Conservation (phyloP, 37 sponge, comb jelly and placozoan species). For the Theonella swinhoei region DNA sequence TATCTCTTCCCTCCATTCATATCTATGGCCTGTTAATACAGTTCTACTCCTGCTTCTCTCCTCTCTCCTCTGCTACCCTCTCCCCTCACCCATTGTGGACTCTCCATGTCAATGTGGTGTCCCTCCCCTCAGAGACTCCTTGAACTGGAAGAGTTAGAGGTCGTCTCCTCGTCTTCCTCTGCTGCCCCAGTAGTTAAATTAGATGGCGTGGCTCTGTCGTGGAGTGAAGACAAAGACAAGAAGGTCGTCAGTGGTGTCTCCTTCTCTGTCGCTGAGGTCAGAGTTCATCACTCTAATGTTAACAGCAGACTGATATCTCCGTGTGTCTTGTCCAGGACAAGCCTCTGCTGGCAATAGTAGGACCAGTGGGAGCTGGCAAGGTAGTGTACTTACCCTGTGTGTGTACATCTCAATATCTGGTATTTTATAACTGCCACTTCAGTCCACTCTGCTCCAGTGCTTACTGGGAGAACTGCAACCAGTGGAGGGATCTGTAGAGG, state of each 20-base stretch:
- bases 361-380: conserved; percentile 80
- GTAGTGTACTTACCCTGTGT: not conserved
- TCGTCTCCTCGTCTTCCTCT: not conserved
- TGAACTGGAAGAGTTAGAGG: conserved; percentile 17
- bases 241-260: conserved; percentile 29
- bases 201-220: conserved; percentile 15
- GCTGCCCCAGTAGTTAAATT: not conserved
- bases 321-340: conserved; percentile 1
- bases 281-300: not conserved
- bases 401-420: not conserved
- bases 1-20: not conserved
- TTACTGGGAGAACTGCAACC: conserved; percentile 56
- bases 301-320: not conserved
- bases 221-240: conserved; percentile 44
- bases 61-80: conserved; percentile 13
- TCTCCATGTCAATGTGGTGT: too few relatives aligned
- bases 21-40: not conserved
- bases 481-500: conserved; percentile 40
- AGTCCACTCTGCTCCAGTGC: conserved; percentile 74
- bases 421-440: not conserved
- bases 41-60: not conserved
- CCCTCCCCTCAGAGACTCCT: conserved; percentile 23
- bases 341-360: conserved; percentile 64
- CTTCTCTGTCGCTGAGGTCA: conserved; percentile 48
- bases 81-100: too few relatives aligned